Evolutionary conservation across 2,888 invertebrate species (phyloP).

Genomic region (Pedicia rivosa): DNA sequence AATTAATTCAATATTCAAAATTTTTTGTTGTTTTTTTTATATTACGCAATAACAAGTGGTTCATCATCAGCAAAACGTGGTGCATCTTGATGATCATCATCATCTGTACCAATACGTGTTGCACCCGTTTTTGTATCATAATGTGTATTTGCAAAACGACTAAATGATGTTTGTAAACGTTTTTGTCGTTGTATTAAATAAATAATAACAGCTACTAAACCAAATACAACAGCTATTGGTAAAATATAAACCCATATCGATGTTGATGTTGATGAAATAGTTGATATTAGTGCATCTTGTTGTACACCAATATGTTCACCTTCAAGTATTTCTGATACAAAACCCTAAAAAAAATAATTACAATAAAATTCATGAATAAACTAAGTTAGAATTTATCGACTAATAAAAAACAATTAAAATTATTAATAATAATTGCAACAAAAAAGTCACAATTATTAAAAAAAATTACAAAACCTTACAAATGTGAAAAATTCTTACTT

Average conservation of each 20-base stretch:
- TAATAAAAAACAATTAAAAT: background rate
- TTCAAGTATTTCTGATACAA: slow-evolving; percentile 15
- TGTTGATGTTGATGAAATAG: slow-evolving; percentile 13
- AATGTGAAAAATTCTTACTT: slow-evolving; percentile 15
- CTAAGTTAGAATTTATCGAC: background rate
- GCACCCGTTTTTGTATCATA: slow-evolving; percentile 78
- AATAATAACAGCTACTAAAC: slow-evolving; percentile 40
- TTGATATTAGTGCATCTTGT: slow-evolving; percentile 14
- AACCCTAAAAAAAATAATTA: slow-evolving; percentile 13
- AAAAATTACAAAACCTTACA: background rate
- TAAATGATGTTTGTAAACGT: slow-evolving; percentile 59
- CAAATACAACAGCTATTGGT: slow-evolving; percentile 35
- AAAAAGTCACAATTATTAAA: background rate
- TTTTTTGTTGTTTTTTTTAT: too few species aligned
- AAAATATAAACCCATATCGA: slow-evolving; percentile 35
- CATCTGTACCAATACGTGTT: slow-evolving; percentile 66
- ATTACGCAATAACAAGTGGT: slow-evolving; percentile 80
- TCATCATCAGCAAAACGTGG: slow-evolving; percentile 88
- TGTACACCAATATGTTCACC: slow-evolving; percentile 16
- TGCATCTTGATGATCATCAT: slow-evolving; percentile 66
- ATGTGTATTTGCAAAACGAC: slow-evolving; percentile 66
- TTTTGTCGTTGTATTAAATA: slow-evolving; percentile 50
- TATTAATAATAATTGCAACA: background rate
- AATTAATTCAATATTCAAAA: too few species aligned
- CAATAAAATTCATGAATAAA: background rate